A percentile compares a stretch with the other conserved stretches of the same genome.
Evolutionary conservation across 53 echinoderm and acorn worm genomes (phyloP).

Genomic region (Henricia sp.): DNA sequence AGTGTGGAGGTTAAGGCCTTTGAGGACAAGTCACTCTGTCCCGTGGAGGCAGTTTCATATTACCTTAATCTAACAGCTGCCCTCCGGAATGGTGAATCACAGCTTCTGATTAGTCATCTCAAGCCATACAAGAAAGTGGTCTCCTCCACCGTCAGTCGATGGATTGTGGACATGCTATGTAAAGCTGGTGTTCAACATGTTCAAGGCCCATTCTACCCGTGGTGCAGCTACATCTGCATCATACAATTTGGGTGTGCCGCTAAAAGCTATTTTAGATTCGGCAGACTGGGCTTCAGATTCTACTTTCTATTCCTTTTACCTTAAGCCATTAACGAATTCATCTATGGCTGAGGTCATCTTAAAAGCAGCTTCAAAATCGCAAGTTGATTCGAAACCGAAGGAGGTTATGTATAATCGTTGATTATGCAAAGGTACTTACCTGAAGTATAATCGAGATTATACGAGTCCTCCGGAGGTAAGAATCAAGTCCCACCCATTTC

Average conservation of each 20-base stretch:
- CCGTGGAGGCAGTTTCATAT: conserved; percentile 36
- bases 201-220: conserved; percentile 56
- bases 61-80: conserved; percentile 38
- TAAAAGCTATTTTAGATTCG: conserved; percentile 41
- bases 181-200: conserved; percentile 35
- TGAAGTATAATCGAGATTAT: conserved; percentile 38
- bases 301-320: conserved; percentile 52
- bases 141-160: conserved; percentile 48
- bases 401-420: neutral
- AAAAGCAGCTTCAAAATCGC: conserved; percentile 38
- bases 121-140: conserved; percentile 45
- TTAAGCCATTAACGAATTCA: conserved; percentile 43
- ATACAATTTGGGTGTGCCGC: conserved; percentile 27
- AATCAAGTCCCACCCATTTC: conserved; percentile 21
- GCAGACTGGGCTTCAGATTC: conserved; percentile 45
- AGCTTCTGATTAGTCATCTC: conserved; percentile 24
- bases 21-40: conserved; percentile 52
- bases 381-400: conserved; percentile 41
- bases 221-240: conserved; percentile 58
- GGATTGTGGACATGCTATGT: conserved; percentile 25
- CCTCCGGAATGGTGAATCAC: conserved; percentile 30
- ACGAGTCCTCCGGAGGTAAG: conserved; percentile 44
- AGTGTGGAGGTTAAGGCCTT: conserved; percentile 31
- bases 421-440: conserved; percentile 24
- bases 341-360: conserved; percentile 17